phyloP scores from a whole-genome alignment of 2,888 invertebrate genomes.

The Diarsia brunnea region DNA sequence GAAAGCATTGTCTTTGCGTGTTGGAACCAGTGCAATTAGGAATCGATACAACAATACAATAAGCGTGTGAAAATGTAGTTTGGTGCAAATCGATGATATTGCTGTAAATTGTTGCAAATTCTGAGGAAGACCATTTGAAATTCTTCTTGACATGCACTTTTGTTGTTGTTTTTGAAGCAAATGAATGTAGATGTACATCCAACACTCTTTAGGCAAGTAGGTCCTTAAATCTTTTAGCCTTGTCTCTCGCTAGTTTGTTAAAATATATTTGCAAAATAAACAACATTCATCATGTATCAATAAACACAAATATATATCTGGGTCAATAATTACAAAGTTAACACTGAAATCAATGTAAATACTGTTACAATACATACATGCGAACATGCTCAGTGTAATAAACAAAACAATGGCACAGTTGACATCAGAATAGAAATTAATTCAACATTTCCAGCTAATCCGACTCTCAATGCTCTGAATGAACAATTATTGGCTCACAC shows the following conservation, averaged over 20 bases:
- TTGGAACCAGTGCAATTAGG: constrained; percentile 22
- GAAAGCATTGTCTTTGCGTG: constrained; percentile 13
- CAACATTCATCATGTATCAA: no score
- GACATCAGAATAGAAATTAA: not conserved
- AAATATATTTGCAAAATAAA: no score
- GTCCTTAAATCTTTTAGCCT: not conserved
- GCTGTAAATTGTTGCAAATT: constrained; percentile 1
- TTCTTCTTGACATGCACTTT: not conserved
- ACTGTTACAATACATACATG: not conserved
- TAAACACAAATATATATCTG: not conserved
- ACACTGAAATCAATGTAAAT: not conserved
- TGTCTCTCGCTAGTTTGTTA: not conserved
- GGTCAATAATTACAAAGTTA: not conserved
- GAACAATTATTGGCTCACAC: constrained; percentile 20
- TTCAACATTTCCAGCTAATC: constrained; percentile 17
- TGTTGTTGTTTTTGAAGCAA: no score
- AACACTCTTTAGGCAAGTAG: not conserved
- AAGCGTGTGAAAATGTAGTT: constrained; percentile 28
- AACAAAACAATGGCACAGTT: not conserved
- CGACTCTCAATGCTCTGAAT: not conserved
- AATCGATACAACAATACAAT: constrained; percentile 11
- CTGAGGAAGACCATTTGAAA: not conserved
- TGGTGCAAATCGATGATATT: constrained; percentile 7
- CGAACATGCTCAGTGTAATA: not conserved
- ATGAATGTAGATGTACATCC: not conserved